phyloP scores from a whole-genome alignment of 2,888 invertebrate species.

The Beris morrisii region DNA sequence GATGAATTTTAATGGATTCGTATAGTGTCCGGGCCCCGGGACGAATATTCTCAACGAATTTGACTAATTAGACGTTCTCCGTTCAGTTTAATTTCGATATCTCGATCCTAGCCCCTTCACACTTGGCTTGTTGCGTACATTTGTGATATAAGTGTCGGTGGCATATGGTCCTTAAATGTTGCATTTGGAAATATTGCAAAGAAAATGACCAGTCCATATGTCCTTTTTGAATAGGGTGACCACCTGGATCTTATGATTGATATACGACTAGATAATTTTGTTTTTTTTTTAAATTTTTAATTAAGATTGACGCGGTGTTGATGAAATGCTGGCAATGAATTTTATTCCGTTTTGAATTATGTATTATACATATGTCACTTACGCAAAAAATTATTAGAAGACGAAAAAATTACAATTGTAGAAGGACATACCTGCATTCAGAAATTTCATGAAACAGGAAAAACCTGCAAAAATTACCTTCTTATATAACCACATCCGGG shows the following conservation, averaged over 20 bases:
- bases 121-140: conserved; percentile 33
- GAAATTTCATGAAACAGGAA: too few species aligned
- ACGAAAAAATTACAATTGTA: too few species aligned
- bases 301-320: conserved; percentile 13
- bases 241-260: conserved; percentile 29
- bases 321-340: too few species aligned
- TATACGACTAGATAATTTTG: conserved; percentile 3
- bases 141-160: conserved; percentile 31
- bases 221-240: conserved; percentile 3
- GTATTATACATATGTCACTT: too few species aligned
- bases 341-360: too few species aligned
- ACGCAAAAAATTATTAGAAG: too few species aligned
- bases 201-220: conserved; percentile 27
- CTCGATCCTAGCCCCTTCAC: conserved; percentile 30
- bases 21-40: too few species aligned
- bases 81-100: conserved; percentile 19
- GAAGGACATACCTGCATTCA: too few species aligned
- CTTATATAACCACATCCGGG: too few species aligned
- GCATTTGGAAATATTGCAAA: conserved; percentile 5
- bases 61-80: conserved; percentile 18
- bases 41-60: too few species aligned
- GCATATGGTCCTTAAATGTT: conserved; percentile 1
- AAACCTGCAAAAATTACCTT: too few species aligned
- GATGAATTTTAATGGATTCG: too few species aligned
- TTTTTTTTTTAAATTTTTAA: conserved; percentile 20